Percentiles rank a stretch among this genome's conserved stretches.
These are phyloP conservation scores for Alca torda DNA, from an alignment of 2,797 vertebrate species.

Conservation along the genomic window DNA sequence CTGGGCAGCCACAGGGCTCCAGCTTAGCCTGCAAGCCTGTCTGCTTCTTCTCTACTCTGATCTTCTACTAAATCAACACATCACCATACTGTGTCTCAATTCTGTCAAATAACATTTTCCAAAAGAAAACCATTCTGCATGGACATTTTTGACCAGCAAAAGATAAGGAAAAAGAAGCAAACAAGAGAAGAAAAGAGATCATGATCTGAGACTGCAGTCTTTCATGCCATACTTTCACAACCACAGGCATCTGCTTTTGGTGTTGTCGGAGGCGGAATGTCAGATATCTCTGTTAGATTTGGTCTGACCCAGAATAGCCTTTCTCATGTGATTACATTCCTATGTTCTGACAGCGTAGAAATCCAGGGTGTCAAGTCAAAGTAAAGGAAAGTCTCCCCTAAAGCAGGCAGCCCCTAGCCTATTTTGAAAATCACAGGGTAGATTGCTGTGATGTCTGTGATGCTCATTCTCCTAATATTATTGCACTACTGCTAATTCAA, in stretches of 20 bases:
- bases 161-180: constrained; percentile 1
- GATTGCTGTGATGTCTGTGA: not conserved
- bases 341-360: not conserved
- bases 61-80: constrained; percentile 16
- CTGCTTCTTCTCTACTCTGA: constrained; percentile 11
- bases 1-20: not conserved
- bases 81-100: not conserved
- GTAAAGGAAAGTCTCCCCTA: not conserved
- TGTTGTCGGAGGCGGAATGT: not conserved
- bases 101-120: constrained; percentile 28
- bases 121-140: not conserved
- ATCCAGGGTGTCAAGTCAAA: not conserved
- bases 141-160: constrained; percentile 2
- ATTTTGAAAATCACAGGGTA: not conserved
- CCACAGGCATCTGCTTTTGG: not conserved
- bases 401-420: not conserved
- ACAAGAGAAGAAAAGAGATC: not conserved
- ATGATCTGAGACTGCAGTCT: not conserved
- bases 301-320: not conserved
- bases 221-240: not conserved
- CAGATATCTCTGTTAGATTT: not conserved
- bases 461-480: not conserved
- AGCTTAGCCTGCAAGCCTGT: not conserved
- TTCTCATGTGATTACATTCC: not conserved
- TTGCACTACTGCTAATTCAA: not conserved